Evolutionary conservation across 2,888 invertebrate species (phyloP), one percentile per base, ranked within the genome.

Genomic region (Aphodius sticticus): DNA sequence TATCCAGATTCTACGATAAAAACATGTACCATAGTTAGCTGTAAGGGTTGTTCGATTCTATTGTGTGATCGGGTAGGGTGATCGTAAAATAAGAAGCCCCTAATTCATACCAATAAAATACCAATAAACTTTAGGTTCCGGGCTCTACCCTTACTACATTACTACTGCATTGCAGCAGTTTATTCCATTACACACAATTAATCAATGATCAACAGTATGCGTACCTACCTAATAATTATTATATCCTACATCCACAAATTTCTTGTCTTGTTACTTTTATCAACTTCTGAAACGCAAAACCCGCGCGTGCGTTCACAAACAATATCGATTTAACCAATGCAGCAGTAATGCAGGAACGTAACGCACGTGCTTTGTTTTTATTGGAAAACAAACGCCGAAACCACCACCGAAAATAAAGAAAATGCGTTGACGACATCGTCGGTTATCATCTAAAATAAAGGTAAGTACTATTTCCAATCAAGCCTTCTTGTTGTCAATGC

Each of bases 271-370:
- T 12, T 9, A 53, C 9, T 53, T 53, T 53, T 53, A 53, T 53
- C 53, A 53, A 53, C 53, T 9, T 53, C 53, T 53, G 53, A 9
- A 53, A 53, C 69, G 38, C 36, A 79, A 79, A 79, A 77, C 71
- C 53, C 69, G 79, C 89, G 79, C 85, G 69, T 78, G 81, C 82
- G 82, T 82, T 80, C 79, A 70, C 38, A 14, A 76, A 79, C 79
- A 71, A 70, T 80, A 82, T 83, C 80, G 83, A 82, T 82, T 78
- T 37, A 14, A 35, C 71, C 81, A 78, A 80, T 83, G 83, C 83
- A 81, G 83, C 78, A 80, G 78, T 78, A 81, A 80, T 83, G 83
- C 83, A 81, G 83, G 81, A 81, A 82, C 53, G 53, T 79, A 82
- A 80, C 75, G 80, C 83, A 83, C 82, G 82, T 82, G 83, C 80